phyloP scores from a whole-genome alignment of 2,113 vertebrate species.

The Salvator merianae region DNA sequence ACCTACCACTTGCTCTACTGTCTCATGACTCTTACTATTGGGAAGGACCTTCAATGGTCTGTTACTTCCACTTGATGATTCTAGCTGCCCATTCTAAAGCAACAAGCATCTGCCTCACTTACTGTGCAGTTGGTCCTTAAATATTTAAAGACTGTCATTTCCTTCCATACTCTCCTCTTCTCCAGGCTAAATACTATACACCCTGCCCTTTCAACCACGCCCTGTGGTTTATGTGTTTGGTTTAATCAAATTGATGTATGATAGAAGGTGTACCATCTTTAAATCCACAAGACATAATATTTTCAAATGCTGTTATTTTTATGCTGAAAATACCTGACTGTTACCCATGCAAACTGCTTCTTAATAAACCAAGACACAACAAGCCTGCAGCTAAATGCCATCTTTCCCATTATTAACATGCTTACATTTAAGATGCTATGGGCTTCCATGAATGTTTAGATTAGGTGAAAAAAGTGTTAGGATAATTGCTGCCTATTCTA shows the following conservation, averaged over 20 bases:
- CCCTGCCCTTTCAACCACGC: background rate
- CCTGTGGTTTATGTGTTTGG: too few species aligned
- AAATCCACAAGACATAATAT: background rate
- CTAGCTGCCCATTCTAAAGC: too few species aligned
- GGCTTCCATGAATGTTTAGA: slow-evolving; percentile 23
- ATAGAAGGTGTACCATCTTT: background rate
- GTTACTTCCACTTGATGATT: too few species aligned
- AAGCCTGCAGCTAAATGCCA: background rate
- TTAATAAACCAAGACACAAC: slow-evolving; percentile 16
- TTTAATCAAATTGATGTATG: background rate
- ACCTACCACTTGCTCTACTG: too few species aligned
- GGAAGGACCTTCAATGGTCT: too few species aligned
- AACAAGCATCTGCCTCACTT: too few species aligned
- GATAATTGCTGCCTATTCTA: background rate
- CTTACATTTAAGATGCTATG: background rate
- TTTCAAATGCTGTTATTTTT: slow-evolving; percentile 21
- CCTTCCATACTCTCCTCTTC: background rate
- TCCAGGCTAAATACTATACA: background rate
- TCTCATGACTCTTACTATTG: too few species aligned
- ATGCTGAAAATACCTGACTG: slow-evolving; percentile 8
- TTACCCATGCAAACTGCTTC: slow-evolving; percentile 20
- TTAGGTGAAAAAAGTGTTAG: background rate
- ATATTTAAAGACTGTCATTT: background rate
- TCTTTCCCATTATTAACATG: slow-evolving; percentile 24
- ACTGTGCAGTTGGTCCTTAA: too few species aligned